A percentile compares a stretch with the other conserved stretches of the same genome.
These are phyloP conservation scores for Clistopyga incitator DNA, from an alignment of 2,888 invertebrate genomes.

Conservation along the genomic window DNA sequence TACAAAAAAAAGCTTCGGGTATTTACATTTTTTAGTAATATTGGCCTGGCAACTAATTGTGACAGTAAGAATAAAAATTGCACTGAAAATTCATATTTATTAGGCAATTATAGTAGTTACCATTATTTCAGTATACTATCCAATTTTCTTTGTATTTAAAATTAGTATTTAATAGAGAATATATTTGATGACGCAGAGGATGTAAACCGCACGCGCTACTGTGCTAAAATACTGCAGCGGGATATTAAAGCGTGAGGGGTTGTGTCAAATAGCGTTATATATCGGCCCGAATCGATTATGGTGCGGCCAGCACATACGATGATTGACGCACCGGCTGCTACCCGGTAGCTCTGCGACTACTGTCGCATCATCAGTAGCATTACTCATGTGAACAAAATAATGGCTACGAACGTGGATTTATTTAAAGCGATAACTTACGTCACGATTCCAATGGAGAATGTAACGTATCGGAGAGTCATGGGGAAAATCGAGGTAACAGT, in stretches of 20 bases:
- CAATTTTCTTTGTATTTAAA: neutral
- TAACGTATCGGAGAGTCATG: slow-evolving; percentile 94
- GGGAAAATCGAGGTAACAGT: slow-evolving; percentile 95
- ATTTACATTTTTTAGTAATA: no score
- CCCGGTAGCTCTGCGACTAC: slow-evolving; percentile 4
- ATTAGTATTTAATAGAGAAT: neutral
- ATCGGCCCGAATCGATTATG: slow-evolving; percentile 45
- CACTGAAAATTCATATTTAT: no score
- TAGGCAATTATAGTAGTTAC: no score
- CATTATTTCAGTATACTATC: no score
- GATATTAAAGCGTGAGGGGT: slow-evolving; percentile 33
- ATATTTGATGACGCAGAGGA: slow-evolving; percentile 9
- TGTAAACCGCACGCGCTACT: slow-evolving; percentile 34
- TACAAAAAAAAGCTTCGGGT: no score
- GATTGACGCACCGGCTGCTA: slow-evolving; percentile 53
- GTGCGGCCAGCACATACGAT: slow-evolving; percentile 38
- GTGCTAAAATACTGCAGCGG: slow-evolving; percentile 22
- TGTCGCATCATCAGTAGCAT: slow-evolving; percentile 9
- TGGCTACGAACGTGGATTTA: slow-evolving; percentile 18
- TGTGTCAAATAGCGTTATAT: slow-evolving; percentile 24
- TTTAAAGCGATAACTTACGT: slow-evolving; percentile 87
- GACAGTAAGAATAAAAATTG: no score
- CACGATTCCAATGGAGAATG: slow-evolving; percentile 95
- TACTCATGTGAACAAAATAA: slow-evolving; percentile 40
- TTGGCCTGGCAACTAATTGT: no score